A percentile compares a stretch with the other conserved stretches of the same genome.
These are phyloP conservation scores for Pangasianodon gigas DNA, from an alignment of 2,113 vertebrate genomes.

Conservation along the genomic window DNA sequence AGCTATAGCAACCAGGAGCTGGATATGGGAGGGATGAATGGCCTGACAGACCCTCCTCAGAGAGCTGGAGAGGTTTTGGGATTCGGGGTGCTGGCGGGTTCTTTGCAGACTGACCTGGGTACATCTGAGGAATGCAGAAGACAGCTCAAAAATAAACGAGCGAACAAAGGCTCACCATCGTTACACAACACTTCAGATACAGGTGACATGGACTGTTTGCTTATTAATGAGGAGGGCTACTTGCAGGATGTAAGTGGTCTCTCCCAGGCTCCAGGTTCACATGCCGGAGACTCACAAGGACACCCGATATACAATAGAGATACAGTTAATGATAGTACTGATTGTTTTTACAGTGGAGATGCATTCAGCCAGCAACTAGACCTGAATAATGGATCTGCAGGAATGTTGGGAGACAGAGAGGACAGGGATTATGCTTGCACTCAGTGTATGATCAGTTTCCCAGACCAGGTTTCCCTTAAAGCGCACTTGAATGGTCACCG, in stretches of 20 bases:
- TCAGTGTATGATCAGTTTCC: constrained; percentile 64
- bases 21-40: constrained; percentile 63
- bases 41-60: constrained; percentile 60
- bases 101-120: constrained; percentile 59
- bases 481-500: constrained; percentile 65
- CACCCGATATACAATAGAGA: constrained; percentile 53
- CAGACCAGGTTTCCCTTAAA: constrained; percentile 64
- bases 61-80: constrained; percentile 57
- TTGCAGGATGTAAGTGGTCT: constrained; percentile 66
- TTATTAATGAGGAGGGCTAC: constrained; percentile 77
- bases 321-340: constrained; percentile 35
- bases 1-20: constrained; percentile 62
- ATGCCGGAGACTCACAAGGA: constrained; percentile 49
- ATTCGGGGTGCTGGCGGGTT: constrained; percentile 55
- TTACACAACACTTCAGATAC: constrained; percentile 54
- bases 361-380: constrained; percentile 52
- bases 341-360: constrained; percentile 57
- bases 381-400: constrained; percentile 57
- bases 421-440: constrained; percentile 58
- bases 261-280: constrained; percentile 52
- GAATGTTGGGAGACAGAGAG: constrained; percentile 53
- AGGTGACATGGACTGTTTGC: constrained; percentile 67
- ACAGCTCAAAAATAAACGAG: constrained; percentile 51
- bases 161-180: constrained; percentile 27
- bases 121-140: constrained; percentile 53